Evolutionary conservation across 1,140 invertebrate genomes (phyloP), one percentile per base, ranked within the genome.

Genomic region (Antheraea mylitta): DNA sequence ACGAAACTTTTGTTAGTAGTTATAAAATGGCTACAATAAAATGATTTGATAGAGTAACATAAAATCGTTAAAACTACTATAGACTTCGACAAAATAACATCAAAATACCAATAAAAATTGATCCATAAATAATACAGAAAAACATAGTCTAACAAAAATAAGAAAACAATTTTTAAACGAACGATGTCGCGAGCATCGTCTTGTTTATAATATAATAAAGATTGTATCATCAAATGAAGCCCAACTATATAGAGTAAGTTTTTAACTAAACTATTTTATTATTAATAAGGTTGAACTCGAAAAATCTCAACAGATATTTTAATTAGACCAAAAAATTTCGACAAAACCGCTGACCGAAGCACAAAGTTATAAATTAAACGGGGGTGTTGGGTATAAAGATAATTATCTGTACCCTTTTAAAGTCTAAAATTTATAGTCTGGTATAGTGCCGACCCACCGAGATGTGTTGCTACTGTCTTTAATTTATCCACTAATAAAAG

Each of bases 401-500:
- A 77, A 83, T 71, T 81, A 88, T 90, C 83, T 67, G 69, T 72
- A 70, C 64, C 64, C 72, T 75, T 82, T 83, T 77, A 70, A 71
- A 70, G 48, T 68, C 75, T 76, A 30, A 70, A 81, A 81, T 88
- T 87, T 88, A 90, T 85, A 76, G 81, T 78, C 79, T 72, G 64
- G 61, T 72, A 62, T 58, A 73, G 74, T 72, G 67, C 16, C 53
- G 58, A 66, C 64, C 67, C 58, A 64, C 64, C 58, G 67, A 69
- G 71, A 72, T 64, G 68, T 67, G 74, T 37, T 69, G 83, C 88
- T 88, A 88, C 87, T 79, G 88, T 88, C 87, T 89, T 86, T 87
- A 65, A 86, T 87, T 83, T 80, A 83, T 84, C 84, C 81, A 75
- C 78, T 76, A 85, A 87, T 90, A 87, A 87, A 87, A 82, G 78